Evolutionary conservation across 2,888 invertebrate species (phyloP), one percentile per base, ranked within the genome.

Genomic region (Omphaloscelis lunosa): DNA sequence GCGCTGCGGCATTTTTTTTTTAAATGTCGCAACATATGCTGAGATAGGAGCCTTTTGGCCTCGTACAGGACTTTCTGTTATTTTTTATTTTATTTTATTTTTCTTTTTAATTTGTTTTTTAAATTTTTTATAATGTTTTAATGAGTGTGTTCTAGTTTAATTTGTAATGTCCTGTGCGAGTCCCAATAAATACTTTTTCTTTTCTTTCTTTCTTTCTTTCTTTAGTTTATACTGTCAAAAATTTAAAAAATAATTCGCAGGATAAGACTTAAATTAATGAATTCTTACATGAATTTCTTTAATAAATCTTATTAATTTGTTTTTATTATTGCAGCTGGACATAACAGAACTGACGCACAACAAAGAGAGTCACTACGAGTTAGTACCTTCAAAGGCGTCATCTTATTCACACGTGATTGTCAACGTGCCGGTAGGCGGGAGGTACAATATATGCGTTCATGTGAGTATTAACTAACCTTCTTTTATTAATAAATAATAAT

Each of bases 341-440:
- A 92, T 96, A 83, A 93, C 91, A 2, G 96, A 96, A 75, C 74
- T 92, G 79, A 95, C 95, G 0, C 91, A 89, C 12, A 88, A 93
- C 72, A 92, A 89, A 59, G 90, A 88, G n/a, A 96, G 95, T 56
- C 94, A 93, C 4, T 97, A 97, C 80, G 97, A 96, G 39, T 87
- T 97, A 39, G 89, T 90, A 62, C 95, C 97, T 0, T 97, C 97
- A 0, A 95, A 93, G 66, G 95, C 96, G 23, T 94, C 96, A 0
- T 91, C 93, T 0, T 92, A 97, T 67, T 93, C 95, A 9, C 97
- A 97, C 82, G 95, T 95, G 15, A 97, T 98, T 48, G 92, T 95
- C 20, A 93, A 95, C 63, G 95, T 97, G 41, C 97, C 97, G 0
- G 89, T 95, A 59, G 97, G 97, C 8, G 97, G 97, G 0, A 92